Evolutionary conservation across 2,113 vertebrate species (phyloP), one percentile per base, ranked within the genome.

Genomic region (Hiodon tergisus): DNA sequence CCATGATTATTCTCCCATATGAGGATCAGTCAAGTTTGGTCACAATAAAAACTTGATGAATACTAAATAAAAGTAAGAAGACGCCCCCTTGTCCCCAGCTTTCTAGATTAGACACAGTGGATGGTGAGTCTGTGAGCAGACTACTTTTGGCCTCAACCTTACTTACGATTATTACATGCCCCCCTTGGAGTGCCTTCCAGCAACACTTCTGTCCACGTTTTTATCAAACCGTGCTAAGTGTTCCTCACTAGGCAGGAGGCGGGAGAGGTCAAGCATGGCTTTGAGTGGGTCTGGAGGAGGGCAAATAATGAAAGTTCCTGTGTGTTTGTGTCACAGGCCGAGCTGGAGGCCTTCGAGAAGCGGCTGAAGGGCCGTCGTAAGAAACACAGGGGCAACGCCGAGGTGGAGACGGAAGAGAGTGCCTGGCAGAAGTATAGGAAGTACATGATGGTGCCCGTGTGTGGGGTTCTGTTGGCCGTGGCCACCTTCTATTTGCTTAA

Each of bases 331-430:
- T 31, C 84, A 68, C 83, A 98, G 97, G 95, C 95, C 82, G 97
- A 99, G 89, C 86, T 97, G 80, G 95, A 99, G 82, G 95, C 95
- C 65, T 99, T 98, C 80, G 94, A 97, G 88, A 98, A 98, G 81
- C 91, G 95, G 14, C 90, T 95, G 83, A 97, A 94, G 83, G 97
- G 97, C 0, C 89, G 92, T 71, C 87, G 94, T 57, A 93, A 95
- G 88, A 93, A 89, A 69, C 95, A 91, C 87, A 91, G 85, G 81
- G 90, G 86, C n/a, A 93, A 88, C 78, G 91, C 94, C 59, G 93
- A 93, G 81, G 90, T 93, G 79, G 85, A 89, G 76, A 55, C 86
- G 60, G 87, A 89, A 73, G 91, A 85, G 9, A 80, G 87, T 0
- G 78, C n/a, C 0, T 95, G 96, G 94, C 87, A 92, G 72, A 92